These are phyloP conservation scores for Actinernus sp. DNA, from an alignment of 92 coral and sea anemone species.

Conservation along the genomic window DNA sequence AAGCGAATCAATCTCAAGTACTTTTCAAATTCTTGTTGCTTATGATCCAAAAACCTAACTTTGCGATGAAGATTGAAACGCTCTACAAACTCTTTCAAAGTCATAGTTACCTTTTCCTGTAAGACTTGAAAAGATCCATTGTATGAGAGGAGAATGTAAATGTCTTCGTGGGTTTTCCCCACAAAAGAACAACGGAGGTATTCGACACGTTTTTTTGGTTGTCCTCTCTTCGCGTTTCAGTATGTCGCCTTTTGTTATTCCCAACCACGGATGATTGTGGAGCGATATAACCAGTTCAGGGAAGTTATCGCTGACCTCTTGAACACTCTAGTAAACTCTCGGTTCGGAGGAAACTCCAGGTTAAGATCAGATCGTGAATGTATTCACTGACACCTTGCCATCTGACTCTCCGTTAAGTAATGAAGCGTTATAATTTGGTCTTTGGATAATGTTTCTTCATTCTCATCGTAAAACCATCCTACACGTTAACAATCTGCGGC, in stretches of 20 bases:
- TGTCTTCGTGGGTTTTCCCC: no score
- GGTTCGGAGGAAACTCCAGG: constrained; percentile 11
- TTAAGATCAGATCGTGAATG: constrained; percentile 4
- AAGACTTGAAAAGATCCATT: no score
- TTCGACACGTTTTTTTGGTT: no score
- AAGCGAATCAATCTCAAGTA: no score
- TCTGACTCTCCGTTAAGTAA: constrained; percentile 1
- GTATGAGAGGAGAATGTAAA: no score
- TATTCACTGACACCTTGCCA: background rate
- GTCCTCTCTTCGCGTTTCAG: constrained; percentile 8
- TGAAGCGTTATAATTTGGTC: constrained; percentile 29
- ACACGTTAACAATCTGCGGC: constrained; percentile 41
- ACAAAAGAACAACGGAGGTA: no score
- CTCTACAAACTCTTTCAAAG: no score
- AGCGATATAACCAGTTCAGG: constrained; percentile 5
- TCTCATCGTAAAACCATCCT: constrained; percentile 27
- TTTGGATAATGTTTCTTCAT: constrained; percentile 20
- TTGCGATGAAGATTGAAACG: no score
- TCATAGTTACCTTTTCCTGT: no score
- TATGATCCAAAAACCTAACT: no score
- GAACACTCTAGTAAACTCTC: constrained; percentile 14
- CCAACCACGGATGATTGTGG: constrained; percentile 14
- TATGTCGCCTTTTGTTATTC: constrained; percentile 20
- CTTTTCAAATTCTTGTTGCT: no score
- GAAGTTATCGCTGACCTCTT: constrained; percentile 1